Conservation (phyloP, 1,140 invertebrate genomes). For the Thaumatotibia leucotreta region DNA sequence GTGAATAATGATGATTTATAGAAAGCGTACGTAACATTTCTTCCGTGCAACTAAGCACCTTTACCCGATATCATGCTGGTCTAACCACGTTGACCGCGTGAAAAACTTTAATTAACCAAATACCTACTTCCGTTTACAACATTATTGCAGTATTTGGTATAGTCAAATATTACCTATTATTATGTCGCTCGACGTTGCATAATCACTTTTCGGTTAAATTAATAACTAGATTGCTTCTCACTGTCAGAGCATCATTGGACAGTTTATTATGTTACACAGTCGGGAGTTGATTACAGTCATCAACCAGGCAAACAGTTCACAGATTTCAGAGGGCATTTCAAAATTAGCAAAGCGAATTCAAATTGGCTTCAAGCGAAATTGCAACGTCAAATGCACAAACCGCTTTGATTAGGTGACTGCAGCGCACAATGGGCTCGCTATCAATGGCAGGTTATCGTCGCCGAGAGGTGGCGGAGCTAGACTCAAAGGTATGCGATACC, state of each 20-base stretch:
- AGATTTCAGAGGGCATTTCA: too few species aligned
- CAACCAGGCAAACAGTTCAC: too few species aligned
- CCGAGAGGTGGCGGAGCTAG: not conserved
- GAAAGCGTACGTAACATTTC: not conserved
- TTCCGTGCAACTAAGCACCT: not conserved
- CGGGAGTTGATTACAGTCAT: too few species aligned
- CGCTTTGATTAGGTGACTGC: not conserved
- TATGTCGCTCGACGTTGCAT: too few species aligned
- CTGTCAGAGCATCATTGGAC: too few species aligned
- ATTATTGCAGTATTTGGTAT: too few species aligned
- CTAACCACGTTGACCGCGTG: not conserved
- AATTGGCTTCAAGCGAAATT: not conserved
- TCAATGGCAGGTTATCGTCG: not conserved
- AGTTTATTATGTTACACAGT: too few species aligned
- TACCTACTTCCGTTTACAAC: too few species aligned
- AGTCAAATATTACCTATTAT: too few species aligned
- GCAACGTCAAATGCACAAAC: not conserved
- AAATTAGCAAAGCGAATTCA: not conserved
- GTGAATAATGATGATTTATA: not conserved
- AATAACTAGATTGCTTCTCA: too few species aligned
- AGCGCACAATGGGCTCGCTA: not conserved
- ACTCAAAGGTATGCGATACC: not conserved
- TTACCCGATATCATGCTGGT: not conserved
- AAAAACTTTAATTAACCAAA: too few species aligned
- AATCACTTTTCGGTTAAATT: too few species aligned